A percentile compares a stretch with the other conserved stretches of the same genome.
Conservation (phyloP, 1,140 invertebrate genomes). For the Drosophila bocqueti region DNA sequence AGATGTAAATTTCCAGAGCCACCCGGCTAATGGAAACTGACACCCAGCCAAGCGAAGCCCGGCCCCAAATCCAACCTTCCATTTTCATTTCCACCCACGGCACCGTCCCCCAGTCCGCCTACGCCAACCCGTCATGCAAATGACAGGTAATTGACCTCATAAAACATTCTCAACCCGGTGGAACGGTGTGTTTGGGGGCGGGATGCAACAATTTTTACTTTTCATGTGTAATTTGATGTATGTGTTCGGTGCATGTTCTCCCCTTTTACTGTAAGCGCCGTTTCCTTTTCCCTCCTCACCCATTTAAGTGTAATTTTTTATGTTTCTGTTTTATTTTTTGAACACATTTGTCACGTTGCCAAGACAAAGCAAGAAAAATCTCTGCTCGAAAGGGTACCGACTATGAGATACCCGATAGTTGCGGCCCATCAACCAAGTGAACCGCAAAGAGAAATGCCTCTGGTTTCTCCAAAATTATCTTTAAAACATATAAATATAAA, state of each 20-base stretch:
- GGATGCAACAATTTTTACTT: constrained; percentile 80
- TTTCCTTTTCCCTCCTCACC: constrained; percentile 39
- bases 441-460: not conserved
- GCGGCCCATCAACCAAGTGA: not conserved
- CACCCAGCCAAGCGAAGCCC: constrained; percentile 47
- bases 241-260: constrained; percentile 33
- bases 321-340: constrained; percentile 53
- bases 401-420: constrained; percentile 11
- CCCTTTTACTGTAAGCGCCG: constrained; percentile 13
- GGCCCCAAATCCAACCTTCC: constrained; percentile 25
- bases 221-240: constrained; percentile 73
- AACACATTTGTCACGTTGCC: constrained; percentile 74
- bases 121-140: constrained; percentile 69
- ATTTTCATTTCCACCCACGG: constrained; percentile 19
- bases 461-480: not conserved
- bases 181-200: constrained; percentile 17
- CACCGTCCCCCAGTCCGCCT: constrained; percentile 12
- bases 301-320: constrained; percentile 76
- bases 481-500: not conserved
- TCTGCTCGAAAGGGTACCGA: not conserved
- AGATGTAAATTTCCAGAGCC: constrained; percentile 38
- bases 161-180: constrained; percentile 46
- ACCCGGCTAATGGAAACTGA: constrained; percentile 60
- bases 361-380: constrained; percentile 35
- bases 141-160: constrained; percentile 83